Evolutionary conservation across 2,888 invertebrate genomes (phyloP).

Genomic region (Dasysyrphus albostriatus): DNA sequence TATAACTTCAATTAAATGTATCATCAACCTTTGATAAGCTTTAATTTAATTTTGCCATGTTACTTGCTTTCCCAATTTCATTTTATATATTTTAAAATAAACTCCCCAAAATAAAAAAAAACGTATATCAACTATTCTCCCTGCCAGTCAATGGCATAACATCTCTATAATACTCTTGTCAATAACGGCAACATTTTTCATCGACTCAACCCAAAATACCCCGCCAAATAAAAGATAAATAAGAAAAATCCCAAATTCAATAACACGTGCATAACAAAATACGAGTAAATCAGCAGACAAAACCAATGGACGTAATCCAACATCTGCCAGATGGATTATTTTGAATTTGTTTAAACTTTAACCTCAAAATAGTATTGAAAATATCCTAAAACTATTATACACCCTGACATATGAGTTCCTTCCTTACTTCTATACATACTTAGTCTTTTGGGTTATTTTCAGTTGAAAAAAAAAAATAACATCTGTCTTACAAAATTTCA

Average conservation of each 20-base stretch:
- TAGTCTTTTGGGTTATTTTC: slow-evolving; percentile 3
- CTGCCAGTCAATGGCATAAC: slow-evolving; percentile 64
- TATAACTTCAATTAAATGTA: too few relatives aligned
- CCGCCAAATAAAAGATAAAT: not conserved
- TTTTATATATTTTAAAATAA: slow-evolving; percentile 14
- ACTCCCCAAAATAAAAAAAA: not conserved
- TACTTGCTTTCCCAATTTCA: not conserved
- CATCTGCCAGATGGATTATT: slow-evolving; percentile 74
- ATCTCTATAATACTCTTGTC: slow-evolving; percentile 59
- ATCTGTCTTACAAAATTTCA: slow-evolving; percentile 20
- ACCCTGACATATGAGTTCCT: slow-evolving; percentile 28
- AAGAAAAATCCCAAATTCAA: not conserved
- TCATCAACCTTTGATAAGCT: not conserved
- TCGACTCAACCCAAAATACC: slow-evolving; percentile 28
- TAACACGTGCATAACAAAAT: slow-evolving; percentile 49
- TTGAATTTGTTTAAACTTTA: slow-evolving; percentile 68
- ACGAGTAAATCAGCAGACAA: slow-evolving; percentile 56
- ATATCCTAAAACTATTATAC: slow-evolving; percentile 21
- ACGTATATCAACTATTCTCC: slow-evolving; percentile 58
- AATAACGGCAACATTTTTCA: slow-evolving; percentile 50
- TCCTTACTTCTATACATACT: not conserved
- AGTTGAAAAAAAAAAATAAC: slow-evolving; percentile 4
- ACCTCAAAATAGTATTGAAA: slow-evolving; percentile 41
- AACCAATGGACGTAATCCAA: slow-evolving; percentile 53
- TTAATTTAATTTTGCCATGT: not conserved